Conservation (phyloP, 1,140 invertebrate species). For the Drosophila miranda region DNA sequence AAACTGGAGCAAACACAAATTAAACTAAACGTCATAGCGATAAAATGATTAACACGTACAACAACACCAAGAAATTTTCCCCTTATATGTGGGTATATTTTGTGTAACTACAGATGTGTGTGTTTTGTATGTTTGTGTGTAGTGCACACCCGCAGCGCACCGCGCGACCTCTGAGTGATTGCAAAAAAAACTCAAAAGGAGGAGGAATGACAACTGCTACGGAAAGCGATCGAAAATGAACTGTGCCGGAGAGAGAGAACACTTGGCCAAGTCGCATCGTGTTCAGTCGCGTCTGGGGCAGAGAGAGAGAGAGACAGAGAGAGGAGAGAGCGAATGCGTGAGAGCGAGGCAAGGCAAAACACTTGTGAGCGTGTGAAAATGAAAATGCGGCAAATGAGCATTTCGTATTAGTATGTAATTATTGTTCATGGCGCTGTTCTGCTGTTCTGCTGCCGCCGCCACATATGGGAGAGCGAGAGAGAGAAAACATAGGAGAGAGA, state of each 20-base stretch:
- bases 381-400: conserved; percentile 77
- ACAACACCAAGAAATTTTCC: conserved; percentile 17
- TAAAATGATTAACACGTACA: conserved; percentile 56
- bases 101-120: conserved; percentile 14
- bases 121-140: conserved; percentile 12
- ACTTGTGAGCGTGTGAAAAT: conserved; percentile 78
- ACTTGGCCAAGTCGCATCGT: no score
- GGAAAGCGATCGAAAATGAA: conserved; percentile 59
- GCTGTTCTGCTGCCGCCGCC: conserved; percentile 30
- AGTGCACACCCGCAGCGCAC: conserved; percentile 44
- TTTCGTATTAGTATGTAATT: conserved; percentile 77
- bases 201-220: conserved; percentile 55
- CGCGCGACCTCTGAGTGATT: conserved; percentile 39
- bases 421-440: conserved; percentile 41
- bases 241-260: conserved; percentile 20
- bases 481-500: neutral
- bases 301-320: conserved; percentile 14
- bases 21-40: conserved; percentile 56
- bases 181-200: conserved; percentile 54
- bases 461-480: conserved; percentile 38
- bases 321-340: conserved; percentile 3
- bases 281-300: no score
- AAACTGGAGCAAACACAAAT: conserved; percentile 70
- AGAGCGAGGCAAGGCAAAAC: conserved; percentile 28
- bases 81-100: conserved; percentile 1